These are phyloP conservation scores for Nannoperca australis DNA, from an alignment of 2,797 vertebrate species.

Conservation along the genomic window DNA sequence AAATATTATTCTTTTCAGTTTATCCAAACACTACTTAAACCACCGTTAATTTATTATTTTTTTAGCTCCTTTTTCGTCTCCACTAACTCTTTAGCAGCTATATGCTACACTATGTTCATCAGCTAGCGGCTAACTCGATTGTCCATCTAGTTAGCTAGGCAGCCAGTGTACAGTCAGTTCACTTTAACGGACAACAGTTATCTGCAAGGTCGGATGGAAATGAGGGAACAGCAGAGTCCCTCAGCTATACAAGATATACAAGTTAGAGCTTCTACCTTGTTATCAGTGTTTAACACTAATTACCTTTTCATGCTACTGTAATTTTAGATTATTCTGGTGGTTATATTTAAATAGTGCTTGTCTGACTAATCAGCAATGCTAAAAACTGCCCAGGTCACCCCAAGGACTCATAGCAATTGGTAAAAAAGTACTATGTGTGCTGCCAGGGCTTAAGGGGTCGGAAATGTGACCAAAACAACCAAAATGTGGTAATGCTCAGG, in stretches of 20 bases:
- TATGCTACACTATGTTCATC: background rate
- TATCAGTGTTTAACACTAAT: background rate
- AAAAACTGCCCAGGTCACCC: background rate
- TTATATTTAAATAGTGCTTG: conserved; percentile 16
- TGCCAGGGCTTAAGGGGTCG: background rate
- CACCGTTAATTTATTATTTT: background rate
- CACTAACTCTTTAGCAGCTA: background rate
- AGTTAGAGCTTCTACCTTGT: background rate
- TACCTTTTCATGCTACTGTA: background rate
- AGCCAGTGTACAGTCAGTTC: background rate
- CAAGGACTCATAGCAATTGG: background rate
- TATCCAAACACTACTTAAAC: background rate
- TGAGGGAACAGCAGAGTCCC: too few relatives aligned
- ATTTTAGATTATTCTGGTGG: background rate
- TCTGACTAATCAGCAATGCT: background rate
- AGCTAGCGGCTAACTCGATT: background rate
- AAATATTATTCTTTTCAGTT: background rate
- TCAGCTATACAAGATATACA: background rate
- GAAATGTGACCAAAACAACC: conserved; percentile 4
- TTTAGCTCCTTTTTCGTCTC: too few relatives aligned
- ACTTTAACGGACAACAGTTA: background rate
- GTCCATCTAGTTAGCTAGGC: background rate
- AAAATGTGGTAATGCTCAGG: background rate
- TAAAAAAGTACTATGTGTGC: background rate
- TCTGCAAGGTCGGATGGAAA: background rate